A percentile compares a stretch with the other conserved stretches of the same genome.
Conservation (phyloP, 2,113 vertebrate species). For the Nycticebus coucang region DNA sequence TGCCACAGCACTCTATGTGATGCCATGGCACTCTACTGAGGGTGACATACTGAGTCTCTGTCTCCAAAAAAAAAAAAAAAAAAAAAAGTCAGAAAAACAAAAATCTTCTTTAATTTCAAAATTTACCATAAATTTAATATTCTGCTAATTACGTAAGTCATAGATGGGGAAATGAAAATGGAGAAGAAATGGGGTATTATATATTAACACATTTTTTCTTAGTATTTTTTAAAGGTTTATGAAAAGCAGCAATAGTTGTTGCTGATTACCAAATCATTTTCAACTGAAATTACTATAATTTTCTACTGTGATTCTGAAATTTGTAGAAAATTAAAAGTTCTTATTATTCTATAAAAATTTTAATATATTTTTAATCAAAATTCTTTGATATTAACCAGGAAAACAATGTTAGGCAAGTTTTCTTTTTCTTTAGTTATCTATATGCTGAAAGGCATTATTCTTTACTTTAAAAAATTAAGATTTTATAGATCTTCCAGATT, state of each 20-base stretch:
- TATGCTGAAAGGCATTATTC: background rate
- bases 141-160: background rate
- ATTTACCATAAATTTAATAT: background rate
- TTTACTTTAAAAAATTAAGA: conserved; percentile 36
- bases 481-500: background rate
- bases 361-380: conserved; percentile 47
- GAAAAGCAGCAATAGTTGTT: conserved; percentile 17
- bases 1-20: too few species aligned
- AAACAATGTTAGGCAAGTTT: conserved; percentile 33
- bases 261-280: background rate
- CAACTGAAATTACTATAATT: conserved; percentile 12
- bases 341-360: conserved; percentile 23
- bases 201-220: background rate
- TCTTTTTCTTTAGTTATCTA: background rate
- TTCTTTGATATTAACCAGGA: conserved; percentile 47
- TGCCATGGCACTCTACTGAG: too few species aligned
- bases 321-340: conserved; percentile 19
- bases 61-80: too few species aligned
- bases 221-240: conserved; percentile 19
- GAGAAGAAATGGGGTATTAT: background rate
- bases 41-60: too few species aligned
- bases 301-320: conserved; percentile 40
- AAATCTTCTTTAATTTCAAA: conserved; percentile 17
- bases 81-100: background rate
- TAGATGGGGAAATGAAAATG: background rate